Base-by-base conservation (phyloP, 2,797 vertebrate species). In the Sebastes ruberrimus region DNA sequence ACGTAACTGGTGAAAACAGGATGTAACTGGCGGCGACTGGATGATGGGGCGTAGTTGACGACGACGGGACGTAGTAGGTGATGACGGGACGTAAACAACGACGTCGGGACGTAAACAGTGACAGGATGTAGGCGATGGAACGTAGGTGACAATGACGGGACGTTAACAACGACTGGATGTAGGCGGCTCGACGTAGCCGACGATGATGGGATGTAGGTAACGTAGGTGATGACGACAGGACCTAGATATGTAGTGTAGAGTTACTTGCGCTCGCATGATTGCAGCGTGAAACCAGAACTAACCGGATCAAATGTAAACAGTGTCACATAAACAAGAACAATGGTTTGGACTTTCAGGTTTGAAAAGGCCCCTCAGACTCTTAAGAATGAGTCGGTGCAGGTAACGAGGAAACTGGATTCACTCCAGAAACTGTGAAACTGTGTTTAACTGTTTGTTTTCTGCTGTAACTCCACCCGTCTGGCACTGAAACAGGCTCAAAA, bases 391-490 rank as follows among this genome's bases (percentile, higher is more conserved):
- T 49, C 49, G 18, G 49, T 28, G 14, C 25, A 16, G 14, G 14
- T 20, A 32, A 30, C 28, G 10, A 62, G 60, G 32, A 22, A 35
- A 11, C 7, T 59, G 27, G 27, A 59, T 30, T 9, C 7, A 60
- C 57, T 18, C 9, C 6, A 59, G 25, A 14, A 30, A 62, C 32
- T 63, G 33, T 63, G 32, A 16, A 16, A 38, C 13, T 23, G 22
- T 18, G 35, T 65, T 25, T 42, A 42, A 64, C 22, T 6, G 13
- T 64, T 25, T 46, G 22, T 55, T 23, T 57, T 46, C 22, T 25
- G 8, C 62, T 59, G 3, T 38, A 22, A 35, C 83, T 55, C 74
- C 69, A 35, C 71, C 67, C 28, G 10, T 60, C 66, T 74, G 73
- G 59, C 57, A 28, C 68, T 4, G n/a, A 30, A 61, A 10, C 35